Evolutionary conservation across 2,113 vertebrate species (phyloP).

Genomic region (Xenus cinereus): DNA sequence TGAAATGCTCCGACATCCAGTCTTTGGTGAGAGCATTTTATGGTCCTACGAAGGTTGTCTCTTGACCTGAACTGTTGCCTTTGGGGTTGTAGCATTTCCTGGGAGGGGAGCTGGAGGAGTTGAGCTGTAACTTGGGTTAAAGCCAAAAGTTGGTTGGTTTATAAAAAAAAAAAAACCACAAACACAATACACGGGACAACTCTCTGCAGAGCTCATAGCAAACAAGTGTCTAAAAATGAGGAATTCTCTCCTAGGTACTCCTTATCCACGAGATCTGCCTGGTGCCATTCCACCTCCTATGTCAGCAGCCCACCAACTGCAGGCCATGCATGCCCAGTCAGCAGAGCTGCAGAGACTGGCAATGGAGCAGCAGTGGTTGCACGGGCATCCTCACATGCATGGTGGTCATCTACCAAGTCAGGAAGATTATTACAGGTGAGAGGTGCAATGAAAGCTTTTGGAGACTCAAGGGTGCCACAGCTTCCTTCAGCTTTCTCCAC

Average conservation of each 20-base stretch:
- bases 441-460: fast-evolving
- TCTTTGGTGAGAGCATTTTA: constrained; percentile 84
- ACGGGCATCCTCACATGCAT: constrained; percentile 96
- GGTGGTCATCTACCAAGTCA: constrained; percentile 93
- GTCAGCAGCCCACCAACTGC: constrained; percentile 96
- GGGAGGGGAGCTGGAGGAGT: neutral
- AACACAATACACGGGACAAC: neutral
- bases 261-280: constrained; percentile 90
- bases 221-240: neutral
- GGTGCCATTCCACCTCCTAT: constrained; percentile 91
- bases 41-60: neutral
- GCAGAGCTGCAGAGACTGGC: constrained; percentile 96
- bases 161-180: too few relatives aligned
- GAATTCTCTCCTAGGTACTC: constrained; percentile 79
- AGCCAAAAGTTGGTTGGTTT: neutral
- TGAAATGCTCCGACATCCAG: constrained; percentile 96
- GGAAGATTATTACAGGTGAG: constrained; percentile 98
- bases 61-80: neutral
- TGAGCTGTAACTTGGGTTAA: neutral
- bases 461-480: neutral
- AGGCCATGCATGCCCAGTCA: constrained; percentile 98
- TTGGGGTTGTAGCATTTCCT: neutral
- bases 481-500: neutral
- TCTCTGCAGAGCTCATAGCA: neutral
- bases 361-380: constrained; percentile 98